Conservation (phyloP, 2,113 vertebrate genomes). For the Eonycteris spelaea region DNA sequence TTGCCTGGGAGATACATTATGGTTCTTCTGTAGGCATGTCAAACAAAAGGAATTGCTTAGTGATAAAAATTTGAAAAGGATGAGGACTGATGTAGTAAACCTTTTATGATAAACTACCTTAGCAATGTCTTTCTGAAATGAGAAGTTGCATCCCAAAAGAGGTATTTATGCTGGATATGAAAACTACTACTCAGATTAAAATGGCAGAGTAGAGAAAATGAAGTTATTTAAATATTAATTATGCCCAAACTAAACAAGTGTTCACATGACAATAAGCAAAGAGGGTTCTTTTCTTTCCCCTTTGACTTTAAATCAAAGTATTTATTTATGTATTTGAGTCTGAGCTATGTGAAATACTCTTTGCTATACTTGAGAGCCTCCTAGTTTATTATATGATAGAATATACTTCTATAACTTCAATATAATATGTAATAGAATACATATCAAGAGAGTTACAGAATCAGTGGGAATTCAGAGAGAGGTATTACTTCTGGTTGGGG, state of each 20-base stretch:
- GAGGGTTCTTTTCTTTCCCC: background rate
- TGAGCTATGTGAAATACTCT: background rate
- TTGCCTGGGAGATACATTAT: slow-evolving; percentile 60
- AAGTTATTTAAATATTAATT: slow-evolving; percentile 51
- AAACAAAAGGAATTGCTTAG: slow-evolving; percentile 55
- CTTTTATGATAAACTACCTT: slow-evolving; percentile 53
- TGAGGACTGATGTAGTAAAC: slow-evolving; percentile 9
- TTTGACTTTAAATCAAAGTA: background rate
- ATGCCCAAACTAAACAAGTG: background rate
- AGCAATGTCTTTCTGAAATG: slow-evolving; percentile 47
- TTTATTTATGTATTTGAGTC: background rate
- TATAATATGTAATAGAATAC: background rate
- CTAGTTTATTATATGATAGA: background rate
- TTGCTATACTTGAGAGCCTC: background rate
- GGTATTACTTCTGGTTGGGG: background rate
- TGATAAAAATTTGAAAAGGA: slow-evolving; percentile 51
- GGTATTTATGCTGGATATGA: background rate
- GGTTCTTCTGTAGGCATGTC: background rate
- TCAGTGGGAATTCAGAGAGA: background rate
- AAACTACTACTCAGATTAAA: slow-evolving; percentile 28
- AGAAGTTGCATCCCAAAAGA: background rate
- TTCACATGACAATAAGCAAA: background rate
- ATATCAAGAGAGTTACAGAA: background rate
- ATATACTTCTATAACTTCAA: background rate
- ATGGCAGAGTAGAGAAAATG: slow-evolving; percentile 20